These are phyloP conservation scores for Leptinotarsa haldemani DNA, from an alignment of 2,888 invertebrate species.

Conservation along the genomic window DNA sequence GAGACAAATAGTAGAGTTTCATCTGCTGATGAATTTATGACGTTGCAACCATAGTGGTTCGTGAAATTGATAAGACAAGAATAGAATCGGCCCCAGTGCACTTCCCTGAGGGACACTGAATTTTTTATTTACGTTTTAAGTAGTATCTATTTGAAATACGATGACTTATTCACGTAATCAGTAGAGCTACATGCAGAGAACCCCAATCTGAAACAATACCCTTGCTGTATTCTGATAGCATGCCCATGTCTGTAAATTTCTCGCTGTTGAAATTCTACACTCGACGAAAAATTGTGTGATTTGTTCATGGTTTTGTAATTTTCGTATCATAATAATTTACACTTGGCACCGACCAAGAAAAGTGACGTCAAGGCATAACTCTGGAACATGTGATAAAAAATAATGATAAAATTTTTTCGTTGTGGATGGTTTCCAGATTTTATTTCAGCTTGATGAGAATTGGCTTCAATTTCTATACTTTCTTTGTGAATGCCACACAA, in stretches of 20 bases:
- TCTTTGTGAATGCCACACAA: constrained; percentile 19
- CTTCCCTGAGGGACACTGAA: too few relatives aligned
- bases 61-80: too few relatives aligned
- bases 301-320: constrained; percentile 27
- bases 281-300: constrained; percentile 21
- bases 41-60: too few relatives aligned
- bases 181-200: too few relatives aligned
- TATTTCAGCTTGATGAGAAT: constrained; percentile 26
- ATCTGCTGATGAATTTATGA: too few relatives aligned
- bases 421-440: constrained; percentile 31
- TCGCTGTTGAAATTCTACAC: constrained; percentile 12
- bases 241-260: constrained; percentile 7
- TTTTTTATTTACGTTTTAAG: too few relatives aligned
- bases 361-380: constrained; percentile 37
- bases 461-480: constrained; percentile 25
- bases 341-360: constrained; percentile 34
- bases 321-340: constrained; percentile 31
- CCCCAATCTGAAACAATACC: too few relatives aligned
- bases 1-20: too few relatives aligned
- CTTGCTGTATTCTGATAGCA: not conserved
- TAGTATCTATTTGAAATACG: too few relatives aligned
- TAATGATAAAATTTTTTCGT: constrained; percentile 33
- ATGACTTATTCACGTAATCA: too few relatives aligned
- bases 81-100: too few relatives aligned
- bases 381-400: constrained; percentile 35